These are phyloP conservation scores for Tenthredo notha DNA, from an alignment of 2,888 invertebrate genomes.

Conservation along the genomic window DNA sequence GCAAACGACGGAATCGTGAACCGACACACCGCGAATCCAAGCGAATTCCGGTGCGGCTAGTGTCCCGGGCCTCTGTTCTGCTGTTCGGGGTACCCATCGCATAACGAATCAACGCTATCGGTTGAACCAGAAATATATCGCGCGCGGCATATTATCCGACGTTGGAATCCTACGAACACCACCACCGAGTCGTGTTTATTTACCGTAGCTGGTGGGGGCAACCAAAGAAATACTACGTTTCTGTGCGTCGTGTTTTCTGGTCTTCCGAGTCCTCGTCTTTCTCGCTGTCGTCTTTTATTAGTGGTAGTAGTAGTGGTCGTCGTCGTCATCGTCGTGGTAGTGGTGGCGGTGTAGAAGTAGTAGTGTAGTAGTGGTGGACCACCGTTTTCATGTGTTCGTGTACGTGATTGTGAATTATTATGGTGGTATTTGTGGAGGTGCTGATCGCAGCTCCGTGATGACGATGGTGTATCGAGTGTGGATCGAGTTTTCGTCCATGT, in stretches of 20 bases:
- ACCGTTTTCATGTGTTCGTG: not conserved
- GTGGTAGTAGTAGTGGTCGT: not conserved
- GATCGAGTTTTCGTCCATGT: slow-evolving; percentile 50
- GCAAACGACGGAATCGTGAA: slow-evolving; percentile 52
- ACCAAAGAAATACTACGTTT: slow-evolving; percentile 46
- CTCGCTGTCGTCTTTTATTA: slow-evolving; percentile 6
- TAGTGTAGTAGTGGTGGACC: slow-evolving; percentile 14
- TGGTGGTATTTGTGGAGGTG: not conserved
- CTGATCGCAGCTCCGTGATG: slow-evolving; percentile 36
- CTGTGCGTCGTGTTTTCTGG: slow-evolving; percentile 34
- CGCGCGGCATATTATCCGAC: not conserved
- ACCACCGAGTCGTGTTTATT: slow-evolving; percentile 42
- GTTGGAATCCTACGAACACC: slow-evolving; percentile 4
- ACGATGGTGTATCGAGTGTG: slow-evolving; percentile 39
- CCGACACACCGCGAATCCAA: slow-evolving; percentile 52
- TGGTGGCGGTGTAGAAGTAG: not conserved
- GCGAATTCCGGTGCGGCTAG: slow-evolving; percentile 51
- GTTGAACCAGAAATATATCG: slow-evolving; percentile 9
- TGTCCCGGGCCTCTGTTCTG: slow-evolving; percentile 47
- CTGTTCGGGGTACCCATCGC: not conserved
- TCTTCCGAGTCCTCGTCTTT: slow-evolving; percentile 16
- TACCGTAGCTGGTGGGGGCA: slow-evolving; percentile 48
- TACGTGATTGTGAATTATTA: slow-evolving; percentile 19
- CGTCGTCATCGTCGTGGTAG: not conserved
- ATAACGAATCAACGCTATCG: slow-evolving; percentile 15